These are phyloP conservation scores for Cataglyphis cursor DNA, from an alignment of 2,888 invertebrate genomes.

Conservation along the genomic window DNA sequence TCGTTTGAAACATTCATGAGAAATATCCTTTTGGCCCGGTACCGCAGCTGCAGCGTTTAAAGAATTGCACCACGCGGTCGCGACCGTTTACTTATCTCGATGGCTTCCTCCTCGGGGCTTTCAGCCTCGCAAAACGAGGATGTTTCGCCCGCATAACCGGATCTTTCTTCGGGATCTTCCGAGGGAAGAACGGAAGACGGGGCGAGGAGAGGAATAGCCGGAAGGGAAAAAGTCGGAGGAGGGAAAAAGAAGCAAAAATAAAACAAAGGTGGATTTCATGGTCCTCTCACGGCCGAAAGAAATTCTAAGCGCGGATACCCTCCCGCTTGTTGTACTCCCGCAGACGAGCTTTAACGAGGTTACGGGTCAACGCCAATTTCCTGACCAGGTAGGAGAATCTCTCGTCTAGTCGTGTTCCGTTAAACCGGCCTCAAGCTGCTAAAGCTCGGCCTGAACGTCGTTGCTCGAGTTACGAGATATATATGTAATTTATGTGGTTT, in stretches of 20 bases:
- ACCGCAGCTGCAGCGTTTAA: slow-evolving; percentile 82
- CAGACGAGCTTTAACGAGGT: slow-evolving; percentile 69
- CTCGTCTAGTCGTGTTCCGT: slow-evolving; percentile 36
- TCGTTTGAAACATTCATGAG: slow-evolving; percentile 86
- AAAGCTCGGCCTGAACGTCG: slow-evolving; percentile 14
- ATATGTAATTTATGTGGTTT: slow-evolving; percentile 45
- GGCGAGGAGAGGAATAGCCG: slow-evolving; percentile 17
- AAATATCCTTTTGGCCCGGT: slow-evolving; percentile 82
- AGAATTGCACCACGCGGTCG: slow-evolving; percentile 83
- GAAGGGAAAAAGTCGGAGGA: slow-evolving; percentile 33
- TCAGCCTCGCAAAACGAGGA: slow-evolving; percentile 67
- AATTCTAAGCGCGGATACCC: slow-evolving; percentile 66
- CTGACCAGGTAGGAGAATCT: slow-evolving; percentile 59
- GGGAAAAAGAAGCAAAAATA: slow-evolving; percentile 67
- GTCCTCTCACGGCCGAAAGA: slow-evolving; percentile 70
- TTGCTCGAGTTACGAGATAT: slow-evolving; percentile 24
- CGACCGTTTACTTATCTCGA: slow-evolving; percentile 82
- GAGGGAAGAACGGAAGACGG: slow-evolving; percentile 18
- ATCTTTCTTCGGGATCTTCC: slow-evolving; percentile 71
- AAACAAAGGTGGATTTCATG: slow-evolving; percentile 73
- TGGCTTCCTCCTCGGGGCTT: slow-evolving; percentile 76
- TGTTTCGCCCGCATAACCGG: slow-evolving; percentile 79
- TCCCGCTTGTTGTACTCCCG: slow-evolving; percentile 4
- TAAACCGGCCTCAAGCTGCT: slow-evolving; percentile 13
- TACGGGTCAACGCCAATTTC: slow-evolving; percentile 73